Percentiles rank a stretch among this genome's conserved stretches.
These are phyloP conservation scores for Drosophila subquinaria DNA, from an alignment of 2,888 invertebrate species.

Conservation along the genomic window DNA sequence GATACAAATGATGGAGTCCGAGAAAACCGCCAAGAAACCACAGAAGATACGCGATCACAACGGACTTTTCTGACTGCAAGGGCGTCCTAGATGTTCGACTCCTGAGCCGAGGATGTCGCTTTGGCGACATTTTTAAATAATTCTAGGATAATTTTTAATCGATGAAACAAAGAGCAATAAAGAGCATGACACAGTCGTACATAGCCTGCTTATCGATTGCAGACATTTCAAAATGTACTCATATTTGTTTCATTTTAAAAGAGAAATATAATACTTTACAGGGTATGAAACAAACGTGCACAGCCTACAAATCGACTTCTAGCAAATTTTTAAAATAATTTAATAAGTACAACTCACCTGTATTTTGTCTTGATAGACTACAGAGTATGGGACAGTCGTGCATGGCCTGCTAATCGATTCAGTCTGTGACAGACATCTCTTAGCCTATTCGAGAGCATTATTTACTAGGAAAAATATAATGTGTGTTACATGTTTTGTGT, in stretches of 20 bases:
- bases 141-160: background rate
- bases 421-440: no score
- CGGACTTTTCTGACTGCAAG: slow-evolving; percentile 86
- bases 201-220: background rate
- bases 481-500: no score
- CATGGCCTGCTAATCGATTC: background rate
- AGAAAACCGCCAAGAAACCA: slow-evolving; percentile 96
- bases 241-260: no score
- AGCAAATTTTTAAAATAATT: background rate
- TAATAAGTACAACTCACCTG: background rate
- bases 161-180: no score
- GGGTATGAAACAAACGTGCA: background rate
- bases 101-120: background rate
- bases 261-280: background rate
- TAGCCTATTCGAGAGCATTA: no score
- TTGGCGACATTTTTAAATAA: background rate
- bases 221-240: background rate
- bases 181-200: background rate
- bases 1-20: slow-evolving; percentile 96
- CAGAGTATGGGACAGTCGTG: background rate
- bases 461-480: no score
- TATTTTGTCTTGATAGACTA: background rate
- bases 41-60: slow-evolving; percentile 91
- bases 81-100: background rate
- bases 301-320: background rate